Percentiles rank a stretch among this genome's conserved stretches.
Evolutionary conservation across 2,797 vertebrate genomes (phyloP).

Genomic region (Bradypodion ventrale): DNA sequence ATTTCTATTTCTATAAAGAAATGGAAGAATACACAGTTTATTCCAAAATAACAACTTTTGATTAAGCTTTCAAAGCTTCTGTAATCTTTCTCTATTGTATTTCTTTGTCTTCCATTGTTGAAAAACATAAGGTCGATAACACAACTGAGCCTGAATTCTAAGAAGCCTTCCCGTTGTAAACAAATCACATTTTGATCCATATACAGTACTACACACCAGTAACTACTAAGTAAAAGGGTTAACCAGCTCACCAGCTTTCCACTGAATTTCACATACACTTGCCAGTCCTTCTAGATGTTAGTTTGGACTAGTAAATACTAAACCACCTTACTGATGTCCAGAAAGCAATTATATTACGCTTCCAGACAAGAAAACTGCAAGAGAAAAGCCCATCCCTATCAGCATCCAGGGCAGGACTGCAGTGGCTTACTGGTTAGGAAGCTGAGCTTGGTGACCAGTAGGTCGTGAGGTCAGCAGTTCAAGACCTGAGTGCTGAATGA

Average conservation of each 20-base stretch:
- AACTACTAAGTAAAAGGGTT: slow-evolving; percentile 60
- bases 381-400: neutral
- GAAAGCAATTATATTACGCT: slow-evolving; percentile 37
- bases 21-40: slow-evolving; percentile 47
- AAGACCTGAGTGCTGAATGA: no score
- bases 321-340: slow-evolving; percentile 22
- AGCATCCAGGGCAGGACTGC: no score
- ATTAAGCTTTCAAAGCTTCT: slow-evolving; percentile 37
- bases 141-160: slow-evolving; percentile 64
- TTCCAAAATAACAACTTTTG: slow-evolving; percentile 44
- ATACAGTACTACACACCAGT: slow-evolving; percentile 50
- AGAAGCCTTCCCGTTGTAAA: slow-evolving; percentile 58
- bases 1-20: slow-evolving; percentile 44
- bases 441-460: no score
- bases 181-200: slow-evolving; percentile 56
- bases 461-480: no score
- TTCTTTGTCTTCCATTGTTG: slow-evolving; percentile 41
- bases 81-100: slow-evolving; percentile 58
- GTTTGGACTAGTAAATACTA: slow-evolving; percentile 50
- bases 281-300: slow-evolving; percentile 25
- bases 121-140: slow-evolving; percentile 59
- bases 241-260: slow-evolving; percentile 56
- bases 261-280: slow-evolving; percentile 40
- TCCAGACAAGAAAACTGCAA: neutral
- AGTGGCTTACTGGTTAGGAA: no score